phyloP scores from a whole-genome alignment of 2,888 invertebrate genomes.

The Drosophila eohydei region DNA sequence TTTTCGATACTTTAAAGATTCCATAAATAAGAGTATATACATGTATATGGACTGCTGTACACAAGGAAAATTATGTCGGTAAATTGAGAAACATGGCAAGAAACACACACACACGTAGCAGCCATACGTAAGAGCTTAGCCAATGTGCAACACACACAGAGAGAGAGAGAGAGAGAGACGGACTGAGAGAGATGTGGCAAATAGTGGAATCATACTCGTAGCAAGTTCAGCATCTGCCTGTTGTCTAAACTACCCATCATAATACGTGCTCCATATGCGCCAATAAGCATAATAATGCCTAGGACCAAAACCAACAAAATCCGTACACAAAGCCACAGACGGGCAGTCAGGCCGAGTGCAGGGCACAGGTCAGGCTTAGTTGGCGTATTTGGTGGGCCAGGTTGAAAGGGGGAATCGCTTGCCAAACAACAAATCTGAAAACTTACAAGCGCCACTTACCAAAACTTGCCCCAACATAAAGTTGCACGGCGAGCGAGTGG shows the following conservation, averaged over 20 bases:
- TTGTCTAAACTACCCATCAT: slow-evolving; percentile 67
- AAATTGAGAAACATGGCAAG: slow-evolving; percentile 46
- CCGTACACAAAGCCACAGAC: slow-evolving; percentile 29
- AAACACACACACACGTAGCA: slow-evolving; percentile 39
- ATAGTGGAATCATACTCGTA: slow-evolving; percentile 17
- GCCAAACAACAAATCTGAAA: slow-evolving; percentile 59
- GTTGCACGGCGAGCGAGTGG: slow-evolving; percentile 13
- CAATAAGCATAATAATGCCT: slow-evolving; percentile 75
- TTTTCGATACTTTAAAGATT: slow-evolving; percentile 16
- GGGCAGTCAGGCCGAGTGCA: slow-evolving; percentile 27
- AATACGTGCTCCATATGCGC: slow-evolving; percentile 75
- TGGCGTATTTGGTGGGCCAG: slow-evolving; percentile 25
- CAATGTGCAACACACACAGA: slow-evolving; percentile 21
- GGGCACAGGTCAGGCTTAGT: slow-evolving; percentile 14
- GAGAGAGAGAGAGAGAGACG: background rate
- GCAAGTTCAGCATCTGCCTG: slow-evolving; percentile 3
- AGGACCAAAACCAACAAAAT: slow-evolving; percentile 47
- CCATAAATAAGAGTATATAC: slow-evolving; percentile 13
- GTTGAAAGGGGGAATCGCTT: slow-evolving; percentile 22
- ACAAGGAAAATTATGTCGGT: slow-evolving; percentile 25
- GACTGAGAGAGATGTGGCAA: slow-evolving; percentile 13
- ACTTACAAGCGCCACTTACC: slow-evolving; percentile 64
- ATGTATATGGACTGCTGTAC: background rate
- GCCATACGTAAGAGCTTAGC: slow-evolving; percentile 35
- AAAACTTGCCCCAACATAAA: slow-evolving; percentile 32